These are phyloP conservation scores for Sebastes flavidus DNA, from an alignment of 2,797 vertebrate species.

Conservation along the genomic window DNA sequence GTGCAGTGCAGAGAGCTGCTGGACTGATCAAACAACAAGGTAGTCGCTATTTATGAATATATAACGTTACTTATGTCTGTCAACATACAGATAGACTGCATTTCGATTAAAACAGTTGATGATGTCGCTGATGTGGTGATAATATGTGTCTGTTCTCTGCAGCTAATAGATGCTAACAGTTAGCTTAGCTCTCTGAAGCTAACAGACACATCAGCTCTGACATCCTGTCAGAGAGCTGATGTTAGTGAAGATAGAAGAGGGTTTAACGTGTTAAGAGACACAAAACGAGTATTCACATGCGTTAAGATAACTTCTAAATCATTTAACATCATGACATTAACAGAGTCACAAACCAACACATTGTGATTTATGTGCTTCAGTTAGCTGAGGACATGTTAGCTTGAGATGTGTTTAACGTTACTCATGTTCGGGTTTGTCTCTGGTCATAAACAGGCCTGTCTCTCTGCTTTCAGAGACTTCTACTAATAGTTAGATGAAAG, in stretches of 20 bases:
- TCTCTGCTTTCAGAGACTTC: background rate
- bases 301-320: too few species aligned
- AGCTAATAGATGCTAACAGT: constrained; percentile 1
- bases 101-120: background rate
- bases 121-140: background rate
- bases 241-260: background rate
- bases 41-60: background rate
- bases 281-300: background rate
- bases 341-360: background rate
- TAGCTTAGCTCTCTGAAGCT: constrained; percentile 26
- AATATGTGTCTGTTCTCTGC: fast-evolving
- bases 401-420: fast-evolving
- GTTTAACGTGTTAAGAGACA: background rate
- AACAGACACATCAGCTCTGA: background rate
- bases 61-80: background rate
- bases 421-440: background rate
- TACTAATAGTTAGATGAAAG: background rate
- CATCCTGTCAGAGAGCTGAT: background rate
- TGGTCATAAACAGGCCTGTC: background rate
- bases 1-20: constrained; percentile 29
- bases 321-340: background rate
- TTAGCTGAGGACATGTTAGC: too few species aligned
- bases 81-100: fast-evolving
- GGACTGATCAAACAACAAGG: constrained; percentile 49
- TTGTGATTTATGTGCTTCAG: too few species aligned